These are phyloP conservation scores for Rhabdornis inornatus DNA, from an alignment of 2,113 vertebrate genomes.

Conservation along the genomic window DNA sequence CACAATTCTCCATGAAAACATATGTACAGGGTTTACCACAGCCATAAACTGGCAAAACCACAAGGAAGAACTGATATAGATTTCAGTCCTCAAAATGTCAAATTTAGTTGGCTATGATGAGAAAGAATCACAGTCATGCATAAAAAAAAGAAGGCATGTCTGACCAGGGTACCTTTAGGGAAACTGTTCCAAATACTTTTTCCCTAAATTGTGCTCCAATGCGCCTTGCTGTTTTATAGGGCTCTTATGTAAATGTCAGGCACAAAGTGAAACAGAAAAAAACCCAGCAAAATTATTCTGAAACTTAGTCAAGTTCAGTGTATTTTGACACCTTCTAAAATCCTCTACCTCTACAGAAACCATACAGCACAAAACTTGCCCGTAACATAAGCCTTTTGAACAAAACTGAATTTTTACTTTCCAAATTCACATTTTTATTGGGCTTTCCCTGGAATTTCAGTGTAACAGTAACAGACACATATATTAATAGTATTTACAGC, in stretches of 20 bases:
- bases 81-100: slow-evolving; percentile 20
- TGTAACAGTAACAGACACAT: not conserved
- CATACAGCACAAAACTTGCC: not conserved
- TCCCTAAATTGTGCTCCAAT: not conserved
- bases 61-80: slow-evolving; percentile 26
- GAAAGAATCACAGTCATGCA: not conserved
- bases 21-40: slow-evolving; percentile 15
- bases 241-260: not conserved
- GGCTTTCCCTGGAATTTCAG: not conserved
- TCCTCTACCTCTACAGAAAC: not conserved
- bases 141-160: not conserved
- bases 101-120: not conserved
- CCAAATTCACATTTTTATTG: not conserved
- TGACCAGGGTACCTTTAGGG: not conserved
- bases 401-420: not conserved
- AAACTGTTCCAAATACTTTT: not conserved
- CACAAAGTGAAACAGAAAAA: not conserved
- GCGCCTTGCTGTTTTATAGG: not conserved
- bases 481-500: not conserved
- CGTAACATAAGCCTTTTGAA: not conserved
- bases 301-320: not conserved
- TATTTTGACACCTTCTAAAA: not conserved
- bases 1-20: slow-evolving; percentile 13
- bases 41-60: slow-evolving; percentile 7
- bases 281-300: not conserved